These are phyloP conservation scores for Andrena hattorfiana DNA, from an alignment of 2,888 invertebrate species.

Conservation along the genomic window DNA sequence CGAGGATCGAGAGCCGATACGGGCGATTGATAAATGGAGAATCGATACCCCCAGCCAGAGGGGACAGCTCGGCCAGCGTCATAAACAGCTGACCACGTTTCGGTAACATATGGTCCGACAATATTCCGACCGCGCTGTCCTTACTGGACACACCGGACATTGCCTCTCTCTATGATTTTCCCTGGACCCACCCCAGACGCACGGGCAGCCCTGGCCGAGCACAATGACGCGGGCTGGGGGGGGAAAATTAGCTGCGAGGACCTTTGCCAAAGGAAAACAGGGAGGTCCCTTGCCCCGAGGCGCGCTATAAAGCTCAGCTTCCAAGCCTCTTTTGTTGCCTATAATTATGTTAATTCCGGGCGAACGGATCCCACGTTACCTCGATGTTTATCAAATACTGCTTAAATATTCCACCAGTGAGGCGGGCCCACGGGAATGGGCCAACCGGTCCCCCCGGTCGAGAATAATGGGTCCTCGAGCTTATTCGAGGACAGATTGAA, in stretches of 20 bases:
- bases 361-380: slow-evolving; percentile 2
- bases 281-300: neutral
- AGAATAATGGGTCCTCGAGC: neutral
- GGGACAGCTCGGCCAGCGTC: slow-evolving; percentile 54
- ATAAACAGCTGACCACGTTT: slow-evolving; percentile 73
- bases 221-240: slow-evolving; percentile 42
- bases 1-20: slow-evolving; percentile 56
- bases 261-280: slow-evolving; percentile 36
- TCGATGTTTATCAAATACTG: slow-evolving; percentile 33
- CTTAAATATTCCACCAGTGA: neutral
- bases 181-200: slow-evolving; percentile 30
- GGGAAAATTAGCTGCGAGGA: slow-evolving; percentile 49
- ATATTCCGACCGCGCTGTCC: slow-evolving; percentile 62
- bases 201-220: slow-evolving; percentile 22
- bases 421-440: neutral
- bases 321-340: slow-evolving; percentile 26
- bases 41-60: slow-evolving; percentile 43
- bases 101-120: slow-evolving; percentile 72
- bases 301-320: slow-evolving; percentile 7
- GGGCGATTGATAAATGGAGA: slow-evolving; percentile 69
- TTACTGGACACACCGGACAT: slow-evolving; percentile 55
- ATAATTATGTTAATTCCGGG: slow-evolving; percentile 49
- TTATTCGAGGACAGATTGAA: neutral
- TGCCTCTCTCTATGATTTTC: slow-evolving; percentile 58
- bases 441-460: neutral